A percentile compares a stretch with the other conserved stretches of the same genome.
Evolutionary conservation across 1,140 invertebrate species (phyloP).

Genomic region (Plectrocnemia conspersa): DNA sequence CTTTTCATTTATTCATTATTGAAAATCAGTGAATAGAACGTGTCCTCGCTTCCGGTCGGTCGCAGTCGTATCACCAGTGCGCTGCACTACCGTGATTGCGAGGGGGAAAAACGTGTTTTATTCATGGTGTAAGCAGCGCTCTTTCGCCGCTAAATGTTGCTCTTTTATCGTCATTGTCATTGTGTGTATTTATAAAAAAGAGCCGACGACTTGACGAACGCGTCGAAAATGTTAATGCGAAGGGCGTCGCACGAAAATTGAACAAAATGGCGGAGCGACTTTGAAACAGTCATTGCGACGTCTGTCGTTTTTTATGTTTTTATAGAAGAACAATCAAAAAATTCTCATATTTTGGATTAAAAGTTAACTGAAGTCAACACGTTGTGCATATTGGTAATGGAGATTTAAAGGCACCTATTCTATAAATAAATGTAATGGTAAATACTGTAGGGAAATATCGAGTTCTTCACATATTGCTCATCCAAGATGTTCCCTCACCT

Average conservation of each 20-base stretch:
- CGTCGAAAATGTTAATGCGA: not conserved
- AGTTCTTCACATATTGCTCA: too few species aligned
- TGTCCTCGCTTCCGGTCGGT: slow-evolving; percentile 33
- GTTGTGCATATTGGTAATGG: too few species aligned
- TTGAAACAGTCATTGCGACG: too few species aligned
- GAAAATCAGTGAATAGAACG: slow-evolving; percentile 39
- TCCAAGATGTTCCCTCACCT: too few species aligned
- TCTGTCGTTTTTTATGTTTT: too few species aligned
- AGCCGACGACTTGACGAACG: not conserved
- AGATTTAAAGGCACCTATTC: too few species aligned
- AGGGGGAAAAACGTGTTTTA: slow-evolving; percentile 13
- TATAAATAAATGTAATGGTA: too few species aligned
- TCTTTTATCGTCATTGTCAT: not conserved
- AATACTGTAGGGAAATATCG: too few species aligned
- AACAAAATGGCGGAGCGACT: not conserved
- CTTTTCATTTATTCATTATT: slow-evolving; percentile 35
- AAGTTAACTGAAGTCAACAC: too few species aligned
- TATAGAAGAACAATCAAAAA: too few species aligned
- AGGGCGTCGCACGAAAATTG: not conserved
- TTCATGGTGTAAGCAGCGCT: slow-evolving; percentile 2
- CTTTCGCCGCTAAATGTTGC: not conserved
- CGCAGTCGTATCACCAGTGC: slow-evolving; percentile 5
- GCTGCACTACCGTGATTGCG: too few species aligned
- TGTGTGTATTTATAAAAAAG: not conserved
- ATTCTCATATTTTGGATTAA: too few species aligned